These are phyloP conservation scores for Drosophila sordidula DNA, from an alignment of 2,888 invertebrate genomes.

Conservation along the genomic window DNA sequence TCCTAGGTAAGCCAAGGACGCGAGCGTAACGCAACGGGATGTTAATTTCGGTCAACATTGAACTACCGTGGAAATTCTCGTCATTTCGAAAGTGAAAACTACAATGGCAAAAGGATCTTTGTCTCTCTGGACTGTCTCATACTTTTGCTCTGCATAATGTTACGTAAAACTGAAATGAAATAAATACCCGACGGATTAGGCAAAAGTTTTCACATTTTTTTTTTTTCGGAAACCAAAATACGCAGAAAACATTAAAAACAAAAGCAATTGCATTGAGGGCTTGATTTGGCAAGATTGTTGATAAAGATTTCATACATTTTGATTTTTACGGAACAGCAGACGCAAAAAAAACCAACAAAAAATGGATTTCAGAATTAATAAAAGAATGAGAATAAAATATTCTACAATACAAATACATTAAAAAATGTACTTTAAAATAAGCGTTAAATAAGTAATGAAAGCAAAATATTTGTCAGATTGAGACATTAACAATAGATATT, in stretches of 20 bases:
- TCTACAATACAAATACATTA: too few relatives aligned
- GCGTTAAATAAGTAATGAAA: too few relatives aligned
- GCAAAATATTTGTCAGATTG: too few relatives aligned
- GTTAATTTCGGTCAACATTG: conserved; percentile 58
- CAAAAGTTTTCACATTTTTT: conserved; percentile 31
- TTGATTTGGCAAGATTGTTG: conserved; percentile 1
- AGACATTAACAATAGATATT: too few relatives aligned
- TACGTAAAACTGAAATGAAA: conserved; percentile 67
- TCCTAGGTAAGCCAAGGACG: conserved; percentile 69
- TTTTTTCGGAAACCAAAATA: conserved; percentile 54
- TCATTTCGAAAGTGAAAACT: conserved; percentile 71
- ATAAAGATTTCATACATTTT: conserved; percentile 10
- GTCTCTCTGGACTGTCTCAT: conserved; percentile 2
- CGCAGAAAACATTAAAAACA: conserved; percentile 65
- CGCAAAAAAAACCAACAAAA: too few relatives aligned
- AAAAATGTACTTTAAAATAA: too few relatives aligned
- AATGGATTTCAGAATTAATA: too few relatives aligned
- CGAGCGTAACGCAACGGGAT: conserved; percentile 55
- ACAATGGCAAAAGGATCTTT: conserved; percentile 54
- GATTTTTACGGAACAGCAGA: too few relatives aligned
- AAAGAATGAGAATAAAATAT: too few relatives aligned
- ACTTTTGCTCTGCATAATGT: conserved; percentile 75
- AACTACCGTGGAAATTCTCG: conserved; percentile 71
- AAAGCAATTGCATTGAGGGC: conserved; percentile 1
- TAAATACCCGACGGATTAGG: conserved; percentile 55